These are phyloP conservation scores for Drosophila greeni DNA, from an alignment of 2,888 invertebrate species.

Conservation along the genomic window DNA sequence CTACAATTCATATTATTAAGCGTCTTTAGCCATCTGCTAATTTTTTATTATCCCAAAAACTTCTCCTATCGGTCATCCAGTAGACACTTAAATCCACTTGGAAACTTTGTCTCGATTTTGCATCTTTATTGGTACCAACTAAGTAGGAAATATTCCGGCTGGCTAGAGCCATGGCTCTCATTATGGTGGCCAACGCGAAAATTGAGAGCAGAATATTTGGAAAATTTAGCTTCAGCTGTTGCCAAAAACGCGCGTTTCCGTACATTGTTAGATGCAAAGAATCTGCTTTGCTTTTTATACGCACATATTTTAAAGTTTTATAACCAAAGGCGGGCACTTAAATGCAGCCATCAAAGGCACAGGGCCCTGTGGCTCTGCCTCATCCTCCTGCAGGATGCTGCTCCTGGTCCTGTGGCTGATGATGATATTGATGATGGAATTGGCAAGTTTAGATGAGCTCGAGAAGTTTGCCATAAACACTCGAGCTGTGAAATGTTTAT, in stretches of 20 bases:
- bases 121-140: conserved; percentile 39
- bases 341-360: conserved; percentile 49
- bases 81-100: conserved; percentile 11
- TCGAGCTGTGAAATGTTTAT: conserved; percentile 58
- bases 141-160: conserved; percentile 31
- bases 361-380: conserved; percentile 1
- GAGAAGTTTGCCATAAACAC: conserved; percentile 60
- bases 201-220: conserved; percentile 11
- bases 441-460: conserved; percentile 45
- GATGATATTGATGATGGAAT: conserved; percentile 63
- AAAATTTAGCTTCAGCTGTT: conserved; percentile 40
- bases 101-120: conserved; percentile 28
- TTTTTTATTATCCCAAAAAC: conserved; percentile 2
- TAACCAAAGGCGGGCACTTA: conserved; percentile 45
- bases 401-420: conserved; percentile 20
- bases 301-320: conserved; percentile 55
- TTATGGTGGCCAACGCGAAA: conserved; percentile 22
- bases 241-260: conserved; percentile 25
- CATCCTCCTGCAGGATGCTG: conserved; percentile 8
- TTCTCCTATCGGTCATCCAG: neutral
- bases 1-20: too few relatives aligned
- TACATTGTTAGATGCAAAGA: conserved; percentile 66
- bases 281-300: conserved; percentile 39
- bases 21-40: neutral
- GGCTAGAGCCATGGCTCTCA: conserved; percentile 22